Percentiles rank a stretch among this genome's conserved stretches.
Evolutionary conservation across 2,797 vertebrate species (phyloP).

Genomic region (Anniella stebbinsi): DNA sequence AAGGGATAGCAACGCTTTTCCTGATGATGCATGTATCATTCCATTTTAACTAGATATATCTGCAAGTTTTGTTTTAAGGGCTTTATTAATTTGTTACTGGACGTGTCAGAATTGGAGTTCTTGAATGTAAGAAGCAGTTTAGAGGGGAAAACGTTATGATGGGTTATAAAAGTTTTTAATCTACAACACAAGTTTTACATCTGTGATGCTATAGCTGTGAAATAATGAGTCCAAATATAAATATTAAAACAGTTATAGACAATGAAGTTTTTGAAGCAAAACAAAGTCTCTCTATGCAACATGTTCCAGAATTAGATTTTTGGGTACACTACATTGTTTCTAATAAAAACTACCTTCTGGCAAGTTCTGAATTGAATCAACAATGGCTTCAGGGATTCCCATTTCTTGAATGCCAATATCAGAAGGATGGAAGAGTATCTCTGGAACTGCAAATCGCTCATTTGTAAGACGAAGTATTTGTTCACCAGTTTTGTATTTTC

Average conservation of each 20-base stretch:
- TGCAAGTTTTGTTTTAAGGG: background rate
- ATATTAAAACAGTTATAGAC: background rate
- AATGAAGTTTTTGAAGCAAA: background rate
- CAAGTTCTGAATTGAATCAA: constrained; percentile 91
- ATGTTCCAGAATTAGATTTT: background rate
- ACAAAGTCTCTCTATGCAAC: background rate
- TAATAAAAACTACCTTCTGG: constrained; percentile 87
- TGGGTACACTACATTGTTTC: background rate
- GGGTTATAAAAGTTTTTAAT: background rate
- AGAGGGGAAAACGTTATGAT: background rate
- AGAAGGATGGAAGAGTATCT: constrained; percentile 96
- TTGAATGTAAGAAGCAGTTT: background rate
- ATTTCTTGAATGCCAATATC: constrained; percentile 99
- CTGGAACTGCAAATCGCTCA: constrained; percentile 97
- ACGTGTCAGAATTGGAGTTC: background rate
- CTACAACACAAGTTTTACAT: background rate
- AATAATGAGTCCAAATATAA: background rate
- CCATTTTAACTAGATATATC: constrained; percentile 1
- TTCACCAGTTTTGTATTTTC: constrained; percentile 97
- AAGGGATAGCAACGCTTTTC: background rate
- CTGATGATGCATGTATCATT: background rate
- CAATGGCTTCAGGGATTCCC: constrained; percentile 95
- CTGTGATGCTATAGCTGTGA: background rate
- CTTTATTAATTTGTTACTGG: background rate
- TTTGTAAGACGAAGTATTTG: constrained; percentile 95